These are phyloP conservation scores for Episyrphus balteatus DNA, from an alignment of 1,140 invertebrate genomes.

Conservation along the genomic window DNA sequence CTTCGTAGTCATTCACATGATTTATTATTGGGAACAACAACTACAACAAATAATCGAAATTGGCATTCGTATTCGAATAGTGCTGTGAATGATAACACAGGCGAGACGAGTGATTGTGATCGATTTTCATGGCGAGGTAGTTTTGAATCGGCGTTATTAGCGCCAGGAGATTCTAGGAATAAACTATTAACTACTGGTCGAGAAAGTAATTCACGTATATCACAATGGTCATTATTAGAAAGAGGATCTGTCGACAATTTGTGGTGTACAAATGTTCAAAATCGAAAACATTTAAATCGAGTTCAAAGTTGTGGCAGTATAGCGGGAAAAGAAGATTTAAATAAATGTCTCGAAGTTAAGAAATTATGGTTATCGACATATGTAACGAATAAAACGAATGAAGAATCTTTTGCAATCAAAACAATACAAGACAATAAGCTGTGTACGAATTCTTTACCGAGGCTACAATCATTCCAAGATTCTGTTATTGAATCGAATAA, in stretches of 20 bases:
- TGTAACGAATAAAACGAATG: constrained; percentile 44
- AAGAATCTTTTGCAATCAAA: constrained; percentile 55
- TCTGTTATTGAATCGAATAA: no score
- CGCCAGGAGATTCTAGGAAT: constrained; percentile 65
- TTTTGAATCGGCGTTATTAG: constrained; percentile 76
- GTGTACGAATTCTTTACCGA: constrained; percentile 63
- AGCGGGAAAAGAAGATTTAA: constrained; percentile 34
- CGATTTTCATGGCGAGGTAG: constrained; percentile 81
- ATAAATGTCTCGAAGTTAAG: no score
- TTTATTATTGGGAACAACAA: constrained; percentile 36
- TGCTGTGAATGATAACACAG: constrained; percentile 41
- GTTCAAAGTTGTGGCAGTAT: constrained; percentile 73
- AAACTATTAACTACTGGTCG: constrained; percentile 58
- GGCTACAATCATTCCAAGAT: constrained; percentile 56
- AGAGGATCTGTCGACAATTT: constrained; percentile 60
- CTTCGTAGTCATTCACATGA: constrained; percentile 69
- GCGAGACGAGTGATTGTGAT: constrained; percentile 74
- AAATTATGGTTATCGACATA: constrained; percentile 33
- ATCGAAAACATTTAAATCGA: constrained; percentile 59
- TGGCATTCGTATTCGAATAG: constrained; percentile 37
- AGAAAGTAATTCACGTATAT: constrained; percentile 51
- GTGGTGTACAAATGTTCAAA: no score
- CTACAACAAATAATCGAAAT: constrained; percentile 10
- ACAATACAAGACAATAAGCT: constrained; percentile 38
- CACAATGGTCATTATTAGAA: constrained; percentile 59